Evolutionary conservation across 2,888 invertebrate genomes (phyloP).

Genomic region (Eupelmus urozonus): DNA sequence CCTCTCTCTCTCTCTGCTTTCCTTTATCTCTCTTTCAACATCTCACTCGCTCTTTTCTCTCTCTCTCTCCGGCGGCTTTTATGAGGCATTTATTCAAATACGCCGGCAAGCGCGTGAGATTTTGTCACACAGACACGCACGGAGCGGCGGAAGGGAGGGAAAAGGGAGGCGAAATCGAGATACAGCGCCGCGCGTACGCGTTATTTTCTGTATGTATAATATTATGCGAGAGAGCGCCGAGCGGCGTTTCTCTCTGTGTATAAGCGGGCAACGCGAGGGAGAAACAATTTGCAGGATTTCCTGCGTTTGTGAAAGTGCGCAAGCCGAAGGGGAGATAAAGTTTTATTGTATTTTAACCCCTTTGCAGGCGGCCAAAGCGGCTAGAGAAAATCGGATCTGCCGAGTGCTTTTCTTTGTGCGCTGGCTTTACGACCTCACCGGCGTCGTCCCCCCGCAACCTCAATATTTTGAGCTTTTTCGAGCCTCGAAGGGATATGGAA

Average conservation of each 20-base stretch:
- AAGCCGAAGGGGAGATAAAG: slow-evolving; percentile 17
- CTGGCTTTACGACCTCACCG: too few species aligned
- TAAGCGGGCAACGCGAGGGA: slow-evolving; percentile 5
- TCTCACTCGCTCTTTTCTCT: slow-evolving; percentile 31
- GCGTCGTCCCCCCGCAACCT: too few species aligned
- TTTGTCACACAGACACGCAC: slow-evolving; percentile 18
- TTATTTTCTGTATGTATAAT: not conserved
- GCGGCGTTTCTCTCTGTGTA: not conserved
- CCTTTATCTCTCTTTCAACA: slow-evolving; percentile 53
- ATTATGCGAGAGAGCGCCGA: slow-evolving; percentile 14
- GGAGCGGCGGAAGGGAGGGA: not conserved
- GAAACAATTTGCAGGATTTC: slow-evolving; percentile 58
- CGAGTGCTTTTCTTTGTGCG: too few species aligned
- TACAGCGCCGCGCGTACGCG: not conserved
- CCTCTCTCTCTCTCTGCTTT: not conserved
- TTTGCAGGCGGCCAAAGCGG: too few species aligned
- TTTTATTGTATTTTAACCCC: slow-evolving; percentile 38
- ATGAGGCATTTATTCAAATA: slow-evolving; percentile 52
- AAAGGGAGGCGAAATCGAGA: slow-evolving; percentile 4
- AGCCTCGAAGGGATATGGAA: too few species aligned
- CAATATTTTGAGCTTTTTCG: too few species aligned
- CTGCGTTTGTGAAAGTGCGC: slow-evolving; percentile 37
- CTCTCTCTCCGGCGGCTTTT: too few species aligned
- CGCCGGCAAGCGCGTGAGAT: slow-evolving; percentile 24
- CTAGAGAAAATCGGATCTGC: too few species aligned